phyloP scores from a whole-genome alignment of 2,113 vertebrate genomes.

The Amia ocellicauda region DNA sequence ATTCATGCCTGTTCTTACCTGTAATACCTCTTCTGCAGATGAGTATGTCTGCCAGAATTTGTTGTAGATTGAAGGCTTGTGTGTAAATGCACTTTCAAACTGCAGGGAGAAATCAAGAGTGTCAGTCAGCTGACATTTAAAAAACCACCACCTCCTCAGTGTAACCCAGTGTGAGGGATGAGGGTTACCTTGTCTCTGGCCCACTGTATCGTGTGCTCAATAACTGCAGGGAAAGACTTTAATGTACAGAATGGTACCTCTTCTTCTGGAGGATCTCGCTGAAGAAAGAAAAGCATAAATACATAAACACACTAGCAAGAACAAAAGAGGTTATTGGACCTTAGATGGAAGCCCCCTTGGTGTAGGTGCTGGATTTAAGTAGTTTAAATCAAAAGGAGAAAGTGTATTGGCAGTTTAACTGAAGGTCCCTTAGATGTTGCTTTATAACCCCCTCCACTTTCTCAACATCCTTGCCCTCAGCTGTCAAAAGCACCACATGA shows the following conservation, averaged over 20 bases:
- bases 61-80: conserved; percentile 92
- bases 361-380: no score
- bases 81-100: conserved; percentile 94
- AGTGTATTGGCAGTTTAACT: no score
- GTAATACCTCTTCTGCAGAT: conserved; percentile 79
- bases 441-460: no score
- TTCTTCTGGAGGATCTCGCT: conserved; percentile 96
- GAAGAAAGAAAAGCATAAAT: conserved; percentile 14
- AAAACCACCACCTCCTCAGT: neutral
- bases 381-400: no score
- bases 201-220: conserved; percentile 98
- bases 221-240: conserved; percentile 95
- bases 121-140: neutral
- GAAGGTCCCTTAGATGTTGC: no score
- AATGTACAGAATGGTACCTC: conserved; percentile 98
- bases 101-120: conserved; percentile 40
- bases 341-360: no score
- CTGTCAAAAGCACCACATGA: no score
- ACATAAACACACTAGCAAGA: neutral
- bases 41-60: conserved; percentile 91
- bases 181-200: conserved; percentile 89
- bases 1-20: conserved; percentile 61
- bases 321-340: no score
- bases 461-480: no score
- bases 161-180: neutral